Conservation (phyloP, 2,888 invertebrate species). For the Hyles lineata region DNA sequence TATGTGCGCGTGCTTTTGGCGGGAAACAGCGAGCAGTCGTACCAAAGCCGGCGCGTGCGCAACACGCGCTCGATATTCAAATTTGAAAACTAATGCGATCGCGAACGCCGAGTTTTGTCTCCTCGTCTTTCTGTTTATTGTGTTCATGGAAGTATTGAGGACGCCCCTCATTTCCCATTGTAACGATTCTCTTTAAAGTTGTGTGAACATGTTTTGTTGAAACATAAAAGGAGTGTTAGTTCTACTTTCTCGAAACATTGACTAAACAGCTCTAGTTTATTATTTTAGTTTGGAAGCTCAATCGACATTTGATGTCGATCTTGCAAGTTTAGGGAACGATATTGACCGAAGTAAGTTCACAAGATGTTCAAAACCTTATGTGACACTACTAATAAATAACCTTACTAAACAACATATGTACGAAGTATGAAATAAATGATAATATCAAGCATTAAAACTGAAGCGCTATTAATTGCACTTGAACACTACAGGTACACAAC, state of each 20-base stretch:
- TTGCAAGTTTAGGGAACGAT: not conserved
- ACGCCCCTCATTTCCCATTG: conserved; percentile 77
- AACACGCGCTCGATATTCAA: conserved; percentile 74
- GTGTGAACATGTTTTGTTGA: conserved; percentile 79
- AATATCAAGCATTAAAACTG: not conserved
- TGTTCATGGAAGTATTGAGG: conserved; percentile 81
- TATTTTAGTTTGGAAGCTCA: conserved; percentile 46
- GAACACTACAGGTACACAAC: not conserved
- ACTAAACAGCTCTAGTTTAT: conserved; percentile 63
- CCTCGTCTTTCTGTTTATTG: conserved; percentile 70
- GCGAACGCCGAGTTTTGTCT: conserved; percentile 79
- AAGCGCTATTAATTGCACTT: not conserved
- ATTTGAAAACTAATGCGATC: conserved; percentile 69
- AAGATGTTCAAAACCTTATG: conserved; percentile 7
- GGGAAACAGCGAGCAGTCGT: conserved; percentile 76
- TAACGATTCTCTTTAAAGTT: conserved; percentile 72
- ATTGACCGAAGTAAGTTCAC: conserved; percentile 5
- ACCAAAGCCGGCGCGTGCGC: conserved; percentile 78
- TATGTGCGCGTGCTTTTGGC: conserved; percentile 75
- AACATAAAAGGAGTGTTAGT: conserved; percentile 78
- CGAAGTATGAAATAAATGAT: not conserved
- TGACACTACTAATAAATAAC: conserved; percentile 1
- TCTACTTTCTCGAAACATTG: conserved; percentile 76
- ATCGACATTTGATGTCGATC: conserved; percentile 31
- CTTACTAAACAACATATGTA: not conserved